Evolutionary conservation across 1,140 invertebrate genomes (phyloP).

Genomic region (Nasonia giraulti): DNA sequence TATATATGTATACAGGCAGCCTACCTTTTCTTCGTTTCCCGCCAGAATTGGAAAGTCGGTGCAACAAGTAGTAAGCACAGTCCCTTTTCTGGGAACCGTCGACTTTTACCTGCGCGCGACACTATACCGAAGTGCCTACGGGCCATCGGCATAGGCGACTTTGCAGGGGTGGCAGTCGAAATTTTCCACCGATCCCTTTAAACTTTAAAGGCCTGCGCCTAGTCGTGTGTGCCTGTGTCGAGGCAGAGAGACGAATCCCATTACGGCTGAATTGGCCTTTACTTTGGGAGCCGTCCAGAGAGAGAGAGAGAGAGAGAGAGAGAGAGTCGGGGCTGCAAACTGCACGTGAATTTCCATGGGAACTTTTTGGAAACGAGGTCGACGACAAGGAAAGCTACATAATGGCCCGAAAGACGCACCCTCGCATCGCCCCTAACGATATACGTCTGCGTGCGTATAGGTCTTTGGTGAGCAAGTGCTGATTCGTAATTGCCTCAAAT

Average conservation of each 20-base stretch:
- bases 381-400: not conserved
- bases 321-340: not conserved
- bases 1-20: too few relatives aligned
- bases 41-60: not conserved
- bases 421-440: not conserved
- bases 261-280: not conserved
- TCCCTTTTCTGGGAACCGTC: not conserved
- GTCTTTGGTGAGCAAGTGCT: too few relatives aligned
- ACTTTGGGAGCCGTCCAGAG: too few relatives aligned
- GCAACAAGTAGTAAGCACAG: not conserved
- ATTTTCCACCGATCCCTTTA: conserved; percentile 57
- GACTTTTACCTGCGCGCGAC: not conserved
- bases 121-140: not conserved
- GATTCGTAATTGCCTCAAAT: not conserved
- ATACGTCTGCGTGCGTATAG: too few relatives aligned
- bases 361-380: not conserved
- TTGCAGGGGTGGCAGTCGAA: not conserved
- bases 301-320: too few relatives aligned
- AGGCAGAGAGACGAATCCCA: not conserved
- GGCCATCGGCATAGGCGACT: not conserved
- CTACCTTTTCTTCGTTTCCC: not conserved
- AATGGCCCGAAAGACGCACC: not conserved
- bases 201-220: conserved; percentile 60
- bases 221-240: not conserved
- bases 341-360: conserved; percentile 22